Base-by-base conservation (phyloP, 2,888 invertebrate genomes). In the Leptarthrus brevirostris region DNA sequence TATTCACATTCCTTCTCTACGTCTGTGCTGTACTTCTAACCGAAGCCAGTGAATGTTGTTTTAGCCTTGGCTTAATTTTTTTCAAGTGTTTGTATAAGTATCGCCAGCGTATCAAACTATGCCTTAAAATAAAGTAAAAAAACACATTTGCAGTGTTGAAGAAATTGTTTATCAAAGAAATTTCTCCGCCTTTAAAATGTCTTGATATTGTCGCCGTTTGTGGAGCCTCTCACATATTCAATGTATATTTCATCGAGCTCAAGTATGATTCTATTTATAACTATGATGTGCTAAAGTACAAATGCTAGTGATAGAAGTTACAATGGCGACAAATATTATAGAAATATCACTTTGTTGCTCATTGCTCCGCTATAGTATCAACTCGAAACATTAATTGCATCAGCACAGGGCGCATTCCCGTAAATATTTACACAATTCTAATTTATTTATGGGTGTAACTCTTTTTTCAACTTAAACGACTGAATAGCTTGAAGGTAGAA, bases 101-200 rank as follows among this genome's bases (percentile, higher is more conserved):
- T 12, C 40, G 40, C 40, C 12, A 40, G 12, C 40, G 40, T 40
- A 40, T 40, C 10, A 12, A 4, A 40, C 12, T 12, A 40, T 3
- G 3, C 40, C 30, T 8, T 6, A 0, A 40, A n/a, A 40, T 12
- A 40, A 30, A 5, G 8, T 30, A 30, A 3, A 8, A 8, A 30
- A 40, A 40, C 6, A 40, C n/a, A 40, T 40, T 40, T 12, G 12
- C 6, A 40, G 12, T 3, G 40, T 1, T 26, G 58, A 58, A 4
- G n/a, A 58, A 58, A 36, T 58, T 58, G 58, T 58, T 36, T 58
- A 58, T n/a, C 58, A 40, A 30, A 36, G 58, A 58, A 58, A 20
- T 18, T 20, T 58, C 58, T 40, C 22, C 58, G 58, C 12, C 58
- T 58, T 12, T 36, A n/a, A 12, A 36, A 58, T 36, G 36, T 34